These are phyloP conservation scores for Spinibarbus caldwelli DNA, from an alignment of 2,797 vertebrate species.

Conservation along the genomic window DNA sequence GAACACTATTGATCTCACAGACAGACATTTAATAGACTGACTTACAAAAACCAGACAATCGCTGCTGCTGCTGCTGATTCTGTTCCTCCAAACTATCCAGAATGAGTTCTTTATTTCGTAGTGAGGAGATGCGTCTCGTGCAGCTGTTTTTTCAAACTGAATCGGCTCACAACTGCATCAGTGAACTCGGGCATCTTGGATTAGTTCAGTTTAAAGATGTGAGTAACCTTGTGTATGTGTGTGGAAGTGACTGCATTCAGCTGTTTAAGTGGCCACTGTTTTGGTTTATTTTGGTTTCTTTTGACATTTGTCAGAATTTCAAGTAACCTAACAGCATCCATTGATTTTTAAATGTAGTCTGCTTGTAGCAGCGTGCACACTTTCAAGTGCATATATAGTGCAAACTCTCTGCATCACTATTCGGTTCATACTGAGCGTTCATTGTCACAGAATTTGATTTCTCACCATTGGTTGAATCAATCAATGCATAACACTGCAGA, in stretches of 20 bases:
- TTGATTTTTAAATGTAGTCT: not conserved
- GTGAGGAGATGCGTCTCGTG: not conserved
- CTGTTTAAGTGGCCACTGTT: not conserved
- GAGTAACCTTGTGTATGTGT: not conserved
- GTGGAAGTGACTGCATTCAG: not conserved
- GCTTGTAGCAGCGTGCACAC: constrained; percentile 4
- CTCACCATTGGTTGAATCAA: not conserved
- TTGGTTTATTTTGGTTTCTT: constrained; percentile 4
- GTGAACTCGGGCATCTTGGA: not conserved
- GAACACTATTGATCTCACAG: constrained; percentile 47
- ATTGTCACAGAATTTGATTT: not conserved
- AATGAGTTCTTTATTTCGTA: not conserved
- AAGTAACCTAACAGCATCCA: not conserved
- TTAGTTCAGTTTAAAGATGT: constrained; percentile 24
- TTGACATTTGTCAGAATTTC: not conserved
- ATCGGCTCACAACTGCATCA: not conserved
- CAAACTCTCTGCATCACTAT: not conserved
- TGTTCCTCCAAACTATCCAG: not conserved
- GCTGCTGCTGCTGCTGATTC: not conserved
- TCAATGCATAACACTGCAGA: constrained; percentile 23
- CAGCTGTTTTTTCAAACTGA: constrained; percentile 17
- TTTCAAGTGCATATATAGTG: not conserved
- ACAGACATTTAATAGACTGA: constrained; percentile 50
- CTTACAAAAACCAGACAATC: constrained; percentile 40
- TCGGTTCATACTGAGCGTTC: too few relatives aligned